phyloP scores from a whole-genome alignment of 2,888 invertebrate genomes.

The Callyntrura sp. region DNA sequence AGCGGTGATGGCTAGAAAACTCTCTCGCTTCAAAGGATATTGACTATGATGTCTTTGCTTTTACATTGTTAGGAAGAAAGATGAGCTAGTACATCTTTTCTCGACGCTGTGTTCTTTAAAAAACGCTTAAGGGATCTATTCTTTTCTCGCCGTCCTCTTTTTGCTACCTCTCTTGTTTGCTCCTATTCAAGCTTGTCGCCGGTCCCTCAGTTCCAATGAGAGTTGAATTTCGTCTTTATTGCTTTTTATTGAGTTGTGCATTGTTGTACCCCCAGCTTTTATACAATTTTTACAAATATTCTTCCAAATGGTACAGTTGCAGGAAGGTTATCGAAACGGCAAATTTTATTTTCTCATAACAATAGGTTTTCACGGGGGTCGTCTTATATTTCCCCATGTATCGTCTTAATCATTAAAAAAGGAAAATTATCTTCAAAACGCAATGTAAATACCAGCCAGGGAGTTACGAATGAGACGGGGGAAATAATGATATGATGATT shows the following conservation, averaged over 20 bases:
- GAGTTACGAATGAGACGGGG: no score
- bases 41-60: conserved; percentile 13
- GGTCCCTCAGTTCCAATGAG: conserved; percentile 5
- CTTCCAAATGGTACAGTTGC: no score
- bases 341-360: no score
- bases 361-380: no score
- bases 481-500: no score
- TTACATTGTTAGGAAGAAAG: not conserved
- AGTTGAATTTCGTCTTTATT: conserved; percentile 21
- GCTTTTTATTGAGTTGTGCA: conserved; percentile 7
- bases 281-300: not conserved
- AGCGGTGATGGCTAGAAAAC: not conserved
- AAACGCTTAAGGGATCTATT: conserved; percentile 67
- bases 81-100: conserved; percentile 27
- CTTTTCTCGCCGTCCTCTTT: not conserved
- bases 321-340: no score
- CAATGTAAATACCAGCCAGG: no score
- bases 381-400: no score
- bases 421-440: no score
- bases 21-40: not conserved
- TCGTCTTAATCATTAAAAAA: no score
- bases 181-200: conserved; percentile 1
- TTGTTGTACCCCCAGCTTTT: not conserved
- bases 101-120: conserved; percentile 28
- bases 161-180: conserved; percentile 1